Conservation (phyloP, 2,113 vertebrate genomes). For the Odontophorus gujanensis region DNA sequence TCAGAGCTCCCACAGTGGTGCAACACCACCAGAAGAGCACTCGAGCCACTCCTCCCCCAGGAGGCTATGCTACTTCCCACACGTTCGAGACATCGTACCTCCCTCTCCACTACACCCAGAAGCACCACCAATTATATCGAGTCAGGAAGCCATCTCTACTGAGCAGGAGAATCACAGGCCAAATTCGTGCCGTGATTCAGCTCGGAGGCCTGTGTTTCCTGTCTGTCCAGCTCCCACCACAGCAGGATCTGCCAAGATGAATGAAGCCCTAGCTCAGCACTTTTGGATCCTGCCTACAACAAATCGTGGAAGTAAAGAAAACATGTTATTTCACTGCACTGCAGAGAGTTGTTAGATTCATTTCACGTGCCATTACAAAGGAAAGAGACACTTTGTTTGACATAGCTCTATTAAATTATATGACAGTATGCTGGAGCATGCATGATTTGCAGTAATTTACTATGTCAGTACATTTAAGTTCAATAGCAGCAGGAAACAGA, state of each 20-base stretch:
- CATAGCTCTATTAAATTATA: not conserved
- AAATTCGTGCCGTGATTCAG: conserved; percentile 23
- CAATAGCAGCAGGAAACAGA: not conserved
- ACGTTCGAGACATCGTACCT: not conserved
- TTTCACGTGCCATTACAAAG: not conserved
- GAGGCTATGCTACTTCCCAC: conserved; percentile 1
- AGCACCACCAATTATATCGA: conserved; percentile 24
- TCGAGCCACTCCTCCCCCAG: not conserved
- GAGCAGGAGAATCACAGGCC: conserved; percentile 16
- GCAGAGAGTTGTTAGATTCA: not conserved
- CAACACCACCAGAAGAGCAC: not conserved
- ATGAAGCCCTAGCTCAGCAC: conserved; percentile 12
- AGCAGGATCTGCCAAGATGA: conserved; percentile 50
- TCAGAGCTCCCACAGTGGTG: not conserved
- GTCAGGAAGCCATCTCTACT: not conserved
- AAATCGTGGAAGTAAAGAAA: conserved; percentile 33
- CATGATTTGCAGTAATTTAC: not conserved
- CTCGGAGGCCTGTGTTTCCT: conserved; percentile 43
- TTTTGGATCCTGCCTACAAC: conserved; percentile 57
- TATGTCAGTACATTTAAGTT: not conserved
- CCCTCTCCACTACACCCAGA: conserved; percentile 43
- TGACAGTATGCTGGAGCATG: not conserved
- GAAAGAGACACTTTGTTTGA: not conserved
- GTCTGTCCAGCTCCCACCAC: conserved; percentile 66
- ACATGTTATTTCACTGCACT: not conserved